Percentiles rank a stretch among this genome's conserved stretches.
These are phyloP conservation scores for Amaurobius ferox DNA, from an alignment of 2,888 invertebrate genomes.

Conservation along the genomic window DNA sequence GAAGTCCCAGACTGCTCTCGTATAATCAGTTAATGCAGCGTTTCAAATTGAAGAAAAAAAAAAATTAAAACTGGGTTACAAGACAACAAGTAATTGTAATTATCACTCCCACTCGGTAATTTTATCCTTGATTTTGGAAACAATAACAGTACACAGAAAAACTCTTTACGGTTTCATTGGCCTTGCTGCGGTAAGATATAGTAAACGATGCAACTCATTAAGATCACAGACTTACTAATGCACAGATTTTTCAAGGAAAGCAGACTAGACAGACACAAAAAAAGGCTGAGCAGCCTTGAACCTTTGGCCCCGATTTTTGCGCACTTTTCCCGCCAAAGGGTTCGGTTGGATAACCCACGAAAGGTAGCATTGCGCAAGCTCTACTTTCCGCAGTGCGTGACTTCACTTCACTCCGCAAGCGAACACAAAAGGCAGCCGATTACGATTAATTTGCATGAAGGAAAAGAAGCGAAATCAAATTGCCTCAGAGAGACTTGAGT, in stretches of 20 bases:
- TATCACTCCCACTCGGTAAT: too few species aligned
- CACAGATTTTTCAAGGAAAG: background rate
- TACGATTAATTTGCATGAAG: too few species aligned
- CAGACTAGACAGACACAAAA: background rate
- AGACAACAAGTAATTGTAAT: too few species aligned
- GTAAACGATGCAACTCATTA: constrained; percentile 1
- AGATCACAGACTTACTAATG: background rate
- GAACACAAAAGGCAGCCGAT: too few species aligned
- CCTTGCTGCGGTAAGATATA: background rate
- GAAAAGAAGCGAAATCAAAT: too few species aligned
- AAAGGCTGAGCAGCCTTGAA: background rate
- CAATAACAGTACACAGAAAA: too few species aligned
- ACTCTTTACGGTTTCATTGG: background rate
- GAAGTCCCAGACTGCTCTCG: too few species aligned
- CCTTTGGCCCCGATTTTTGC: background rate
- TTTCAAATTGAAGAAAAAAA: too few species aligned
- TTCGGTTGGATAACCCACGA: background rate
- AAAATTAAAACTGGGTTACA: too few species aligned
- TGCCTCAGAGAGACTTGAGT: too few species aligned
- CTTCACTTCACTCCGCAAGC: background rate
- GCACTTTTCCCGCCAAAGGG: background rate
- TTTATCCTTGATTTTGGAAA: background rate
- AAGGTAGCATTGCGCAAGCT: constrained; percentile 1
- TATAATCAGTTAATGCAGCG: too few species aligned
- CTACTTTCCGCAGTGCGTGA: background rate